Percentiles rank a stretch among this genome's conserved stretches.
phyloP scores from a whole-genome alignment of 2,888 invertebrate species.

The Piscicola geometra region DNA sequence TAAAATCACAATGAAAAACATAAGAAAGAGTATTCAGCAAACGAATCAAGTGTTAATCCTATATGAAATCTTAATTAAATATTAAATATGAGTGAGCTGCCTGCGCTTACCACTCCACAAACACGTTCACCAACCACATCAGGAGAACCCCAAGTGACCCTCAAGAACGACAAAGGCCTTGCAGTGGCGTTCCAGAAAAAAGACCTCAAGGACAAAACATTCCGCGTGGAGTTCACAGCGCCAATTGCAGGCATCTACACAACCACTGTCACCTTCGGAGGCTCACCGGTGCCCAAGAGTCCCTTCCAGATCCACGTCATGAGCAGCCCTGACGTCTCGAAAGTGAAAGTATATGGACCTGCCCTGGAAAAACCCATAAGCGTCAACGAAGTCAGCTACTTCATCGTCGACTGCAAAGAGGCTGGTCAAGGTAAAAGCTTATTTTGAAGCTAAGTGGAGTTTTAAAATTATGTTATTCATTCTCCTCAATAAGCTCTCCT shows the following conservation, averaged over 20 bases:
- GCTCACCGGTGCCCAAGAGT: conserved; percentile 33
- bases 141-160: conserved; percentile 34
- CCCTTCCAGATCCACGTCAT: conserved; percentile 29
- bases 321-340: conserved; percentile 30
- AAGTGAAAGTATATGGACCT: conserved; percentile 36
- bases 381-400: conserved; percentile 71
- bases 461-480: neutral
- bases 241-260: conserved; percentile 30
- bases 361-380: conserved; percentile 73
- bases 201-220: conserved; percentile 66
- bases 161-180: conserved; percentile 34
- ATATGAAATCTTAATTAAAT: too few species aligned
- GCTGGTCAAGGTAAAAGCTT: conserved; percentile 70
- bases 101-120: too few species aligned
- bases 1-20: too few species aligned
- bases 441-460: too few species aligned
- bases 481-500: neutral
- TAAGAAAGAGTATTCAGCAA: too few species aligned
- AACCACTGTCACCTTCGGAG: conserved; percentile 29
- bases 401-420: conserved; percentile 77
- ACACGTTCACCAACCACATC: too few species aligned
- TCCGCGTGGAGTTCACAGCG: conserved; percentile 56
- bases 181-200: conserved; percentile 21
- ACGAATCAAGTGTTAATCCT: too few species aligned
- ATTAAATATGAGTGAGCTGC: too few species aligned